phyloP scores from a whole-genome alignment of 2,113 vertebrate genomes.

The Salvelinus namaycush region DNA sequence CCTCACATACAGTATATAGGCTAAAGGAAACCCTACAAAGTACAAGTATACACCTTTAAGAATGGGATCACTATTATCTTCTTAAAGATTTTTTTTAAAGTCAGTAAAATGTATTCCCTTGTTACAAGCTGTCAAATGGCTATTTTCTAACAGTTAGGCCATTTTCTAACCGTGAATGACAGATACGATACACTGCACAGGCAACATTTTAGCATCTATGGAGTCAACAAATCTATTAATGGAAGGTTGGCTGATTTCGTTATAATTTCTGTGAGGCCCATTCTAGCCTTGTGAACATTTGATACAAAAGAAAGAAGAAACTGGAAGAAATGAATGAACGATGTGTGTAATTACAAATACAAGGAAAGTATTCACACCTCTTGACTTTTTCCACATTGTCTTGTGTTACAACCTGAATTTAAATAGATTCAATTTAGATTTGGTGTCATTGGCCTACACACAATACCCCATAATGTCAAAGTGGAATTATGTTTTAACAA shows the following conservation, averaged over 20 bases:
- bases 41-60: neutral
- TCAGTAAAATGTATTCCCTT: neutral
- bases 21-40: neutral
- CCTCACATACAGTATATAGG: neutral
- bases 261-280: conserved; percentile 36
- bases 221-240: neutral
- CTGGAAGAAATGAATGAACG: neutral
- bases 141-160: neutral
- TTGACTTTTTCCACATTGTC: too few relatives aligned
- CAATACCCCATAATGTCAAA: too few relatives aligned
- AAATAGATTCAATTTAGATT: too few relatives aligned
- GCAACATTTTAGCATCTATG: neutral
- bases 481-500: too few relatives aligned
- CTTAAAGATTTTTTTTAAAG: conserved; percentile 7
- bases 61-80: neutral
- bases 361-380: neutral
- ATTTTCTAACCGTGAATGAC: neutral
- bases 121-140: neutral
- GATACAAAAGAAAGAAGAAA: conserved; percentile 16
- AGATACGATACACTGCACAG: neutral
- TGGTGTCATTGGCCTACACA: too few relatives aligned
- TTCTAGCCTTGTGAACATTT: conserved; percentile 31
- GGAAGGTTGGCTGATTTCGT: conserved; percentile 19
- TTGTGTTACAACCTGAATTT: too few relatives aligned
- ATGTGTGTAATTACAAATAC: too few relatives aligned